phyloP scores from a whole-genome alignment of 1,140 invertebrate genomes.

The Camponotus vicinus region DNA sequence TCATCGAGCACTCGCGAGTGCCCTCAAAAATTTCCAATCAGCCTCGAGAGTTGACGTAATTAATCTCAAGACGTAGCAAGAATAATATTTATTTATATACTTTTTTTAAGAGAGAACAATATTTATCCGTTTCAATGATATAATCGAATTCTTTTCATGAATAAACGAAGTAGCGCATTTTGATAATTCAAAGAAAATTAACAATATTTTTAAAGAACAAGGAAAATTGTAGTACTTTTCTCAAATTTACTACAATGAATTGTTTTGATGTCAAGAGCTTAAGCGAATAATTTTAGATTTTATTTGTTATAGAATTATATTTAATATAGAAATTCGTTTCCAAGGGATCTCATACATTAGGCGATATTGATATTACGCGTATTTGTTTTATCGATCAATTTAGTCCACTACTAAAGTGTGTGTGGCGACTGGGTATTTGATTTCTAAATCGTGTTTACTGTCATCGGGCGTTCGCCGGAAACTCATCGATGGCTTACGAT shows the following conservation, averaged over 20 bases:
- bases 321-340: too few species aligned
- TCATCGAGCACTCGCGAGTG: conserved; percentile 1
- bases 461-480: conserved; percentile 39
- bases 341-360: neutral
- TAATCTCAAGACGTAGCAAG: neutral
- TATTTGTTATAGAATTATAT: too few species aligned
- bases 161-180: too few species aligned
- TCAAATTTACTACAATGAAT: too few species aligned
- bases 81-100: too few species aligned
- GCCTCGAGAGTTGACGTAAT: neutral
- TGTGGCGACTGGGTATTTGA: conserved; percentile 61
- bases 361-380: conserved; percentile 18
- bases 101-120: neutral
- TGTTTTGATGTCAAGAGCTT: too few species aligned
- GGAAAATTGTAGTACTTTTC: too few species aligned
- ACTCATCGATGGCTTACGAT: conserved; percentile 49
- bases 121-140: too few species aligned
- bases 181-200: too few species aligned
- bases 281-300: too few species aligned
- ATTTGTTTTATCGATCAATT: conserved; percentile 50
- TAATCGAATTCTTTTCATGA: too few species aligned
- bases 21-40: neutral
- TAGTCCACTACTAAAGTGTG: neutral
- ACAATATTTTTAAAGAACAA: too few species aligned
- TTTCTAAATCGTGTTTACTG: conserved; percentile 71